Conservation (phyloP, 2,113 vertebrate species). For the Mesitornis unicolor region DNA sequence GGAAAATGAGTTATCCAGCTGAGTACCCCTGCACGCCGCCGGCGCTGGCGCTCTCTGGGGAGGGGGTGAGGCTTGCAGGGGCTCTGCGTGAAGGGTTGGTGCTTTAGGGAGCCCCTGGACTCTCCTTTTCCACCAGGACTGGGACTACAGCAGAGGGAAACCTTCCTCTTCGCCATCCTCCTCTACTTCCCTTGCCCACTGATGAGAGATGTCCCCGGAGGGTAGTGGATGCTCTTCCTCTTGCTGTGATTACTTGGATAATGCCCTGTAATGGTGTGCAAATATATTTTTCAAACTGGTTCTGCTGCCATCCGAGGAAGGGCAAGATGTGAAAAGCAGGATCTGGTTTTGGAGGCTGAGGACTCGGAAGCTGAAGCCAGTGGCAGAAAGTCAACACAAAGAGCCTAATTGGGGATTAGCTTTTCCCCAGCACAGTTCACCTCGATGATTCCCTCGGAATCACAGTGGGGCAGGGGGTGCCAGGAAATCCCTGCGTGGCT, state of each 20-base stretch:
- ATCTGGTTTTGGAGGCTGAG: neutral
- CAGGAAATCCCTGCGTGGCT: fast-evolving
- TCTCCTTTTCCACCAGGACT: neutral
- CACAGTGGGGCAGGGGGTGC: fast-evolving
- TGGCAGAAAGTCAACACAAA: neutral
- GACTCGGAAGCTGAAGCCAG: neutral
- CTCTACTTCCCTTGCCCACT: neutral
- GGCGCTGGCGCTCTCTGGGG: neutral
- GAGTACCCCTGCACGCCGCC: neutral
- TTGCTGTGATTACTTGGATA: neutral
- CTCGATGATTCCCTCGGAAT: neutral
- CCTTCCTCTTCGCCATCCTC: neutral
- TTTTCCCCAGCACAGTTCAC: neutral
- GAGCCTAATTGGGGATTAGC: neutral
- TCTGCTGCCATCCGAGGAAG: neutral
- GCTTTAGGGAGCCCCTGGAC: neutral
- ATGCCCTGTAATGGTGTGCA: neutral
- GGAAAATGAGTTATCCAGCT: neutral
- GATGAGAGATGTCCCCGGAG: fast-evolving
- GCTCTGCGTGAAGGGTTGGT: neutral
- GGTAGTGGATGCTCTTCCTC: fast-evolving
- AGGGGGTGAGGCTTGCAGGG: neutral
- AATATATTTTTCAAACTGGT: neutral
- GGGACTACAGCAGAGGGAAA: neutral
- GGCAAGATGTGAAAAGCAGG: neutral